phyloP scores from a whole-genome alignment of 2,797 vertebrate species.

The Myotis vivesi region DNA sequence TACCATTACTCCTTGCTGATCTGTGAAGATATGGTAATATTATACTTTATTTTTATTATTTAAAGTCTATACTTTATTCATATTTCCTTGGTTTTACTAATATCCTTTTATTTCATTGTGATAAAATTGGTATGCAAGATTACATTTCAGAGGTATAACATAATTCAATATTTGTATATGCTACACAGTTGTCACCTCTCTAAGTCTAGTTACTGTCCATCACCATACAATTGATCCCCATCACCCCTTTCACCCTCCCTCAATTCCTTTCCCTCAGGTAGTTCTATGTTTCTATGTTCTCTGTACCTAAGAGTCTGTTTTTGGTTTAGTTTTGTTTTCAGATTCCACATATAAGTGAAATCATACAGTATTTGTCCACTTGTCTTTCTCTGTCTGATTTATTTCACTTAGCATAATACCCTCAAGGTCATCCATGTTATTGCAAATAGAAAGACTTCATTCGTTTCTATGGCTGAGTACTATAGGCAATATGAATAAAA shows the following conservation, averaged over 20 bases:
- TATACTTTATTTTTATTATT: not conserved
- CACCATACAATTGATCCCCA: not conserved
- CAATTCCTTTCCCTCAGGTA: too few species aligned
- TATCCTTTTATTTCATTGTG: not conserved
- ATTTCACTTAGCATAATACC: not conserved
- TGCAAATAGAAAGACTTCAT: not conserved
- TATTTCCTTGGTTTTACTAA: not conserved
- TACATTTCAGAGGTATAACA: not conserved
- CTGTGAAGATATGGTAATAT: not conserved
- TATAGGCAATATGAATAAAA: not conserved
- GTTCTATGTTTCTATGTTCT: not conserved
- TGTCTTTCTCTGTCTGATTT: not conserved
- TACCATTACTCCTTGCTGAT: not conserved
- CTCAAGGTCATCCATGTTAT: not conserved
- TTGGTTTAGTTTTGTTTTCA: not conserved
- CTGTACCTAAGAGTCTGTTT: not conserved
- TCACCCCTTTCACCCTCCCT: not conserved
- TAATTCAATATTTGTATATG: not conserved
- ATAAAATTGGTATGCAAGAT: not conserved
- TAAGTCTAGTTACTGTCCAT: too few species aligned
- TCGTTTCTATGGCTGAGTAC: not conserved
- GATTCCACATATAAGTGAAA: not conserved
- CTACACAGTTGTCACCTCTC: not conserved
- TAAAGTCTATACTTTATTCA: not conserved
- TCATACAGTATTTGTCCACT: not conserved